phyloP scores from a whole-genome alignment of 2,888 invertebrate genomes.

The Latrodectus elegans region DNA sequence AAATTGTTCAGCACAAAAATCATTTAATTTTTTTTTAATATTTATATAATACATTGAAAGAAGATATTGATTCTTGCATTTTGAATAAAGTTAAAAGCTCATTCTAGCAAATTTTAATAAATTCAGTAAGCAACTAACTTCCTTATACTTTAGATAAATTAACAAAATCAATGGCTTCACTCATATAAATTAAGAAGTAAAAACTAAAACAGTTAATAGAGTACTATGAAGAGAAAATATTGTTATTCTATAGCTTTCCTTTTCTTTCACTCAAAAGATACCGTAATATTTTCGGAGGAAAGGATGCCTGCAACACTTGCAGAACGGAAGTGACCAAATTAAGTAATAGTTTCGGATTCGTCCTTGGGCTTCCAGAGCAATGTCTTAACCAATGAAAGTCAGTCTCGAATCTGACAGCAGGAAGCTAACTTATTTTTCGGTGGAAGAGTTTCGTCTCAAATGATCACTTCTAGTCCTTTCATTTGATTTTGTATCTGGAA shows the following conservation, averaged over 20 bases:
- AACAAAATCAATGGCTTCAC: too few species aligned
- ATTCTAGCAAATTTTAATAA: too few species aligned
- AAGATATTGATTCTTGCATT: too few species aligned
- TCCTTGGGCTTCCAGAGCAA: conserved; percentile 25
- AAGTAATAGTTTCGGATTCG: conserved; percentile 22
- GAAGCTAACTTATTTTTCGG: conserved; percentile 38
- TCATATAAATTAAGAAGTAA: too few species aligned
- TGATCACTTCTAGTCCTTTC: background rate
- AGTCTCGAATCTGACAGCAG: conserved; percentile 21
- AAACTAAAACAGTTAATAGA: background rate
- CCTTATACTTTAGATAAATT: too few species aligned
- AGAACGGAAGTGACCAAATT: conserved; percentile 46
- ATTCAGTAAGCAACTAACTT: too few species aligned
- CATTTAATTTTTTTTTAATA: too few species aligned
- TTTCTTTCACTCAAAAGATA: background rate
- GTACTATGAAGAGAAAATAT: background rate
- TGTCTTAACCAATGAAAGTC: conserved; percentile 30
- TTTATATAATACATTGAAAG: too few species aligned
- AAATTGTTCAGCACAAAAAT: too few species aligned
- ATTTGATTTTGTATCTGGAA: background rate
- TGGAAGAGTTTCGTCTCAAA: background rate
- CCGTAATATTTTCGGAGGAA: conserved; percentile 5
- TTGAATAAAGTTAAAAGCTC: too few species aligned
- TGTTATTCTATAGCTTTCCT: background rate
- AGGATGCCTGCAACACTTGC: conserved; percentile 27